These are phyloP conservation scores for Conger conger DNA, from an alignment of 2,113 vertebrate genomes.

Conservation along the genomic window DNA sequence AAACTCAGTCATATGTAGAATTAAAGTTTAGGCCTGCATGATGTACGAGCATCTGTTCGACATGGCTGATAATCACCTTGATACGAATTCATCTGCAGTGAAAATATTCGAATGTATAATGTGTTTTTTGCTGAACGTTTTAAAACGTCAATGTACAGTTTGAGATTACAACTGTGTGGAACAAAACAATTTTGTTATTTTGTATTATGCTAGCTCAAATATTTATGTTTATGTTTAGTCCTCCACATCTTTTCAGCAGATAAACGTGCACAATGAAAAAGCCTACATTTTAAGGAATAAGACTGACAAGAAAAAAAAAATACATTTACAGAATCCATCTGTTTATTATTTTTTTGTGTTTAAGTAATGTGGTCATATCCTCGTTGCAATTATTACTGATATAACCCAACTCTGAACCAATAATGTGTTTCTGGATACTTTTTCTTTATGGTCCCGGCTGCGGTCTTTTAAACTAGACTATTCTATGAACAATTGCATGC, in stretches of 20 bases:
- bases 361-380: too few relatives aligned
- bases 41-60: not conserved
- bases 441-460: not conserved
- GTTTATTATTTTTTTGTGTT: too few relatives aligned
- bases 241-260: not conserved
- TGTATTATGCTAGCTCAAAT: too few relatives aligned
- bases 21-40: not conserved
- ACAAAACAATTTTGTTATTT: not conserved
- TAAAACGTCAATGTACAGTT: not conserved
- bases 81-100: not conserved
- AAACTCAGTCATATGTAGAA: slow-evolving; percentile 1
- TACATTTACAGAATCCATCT: too few relatives aligned
- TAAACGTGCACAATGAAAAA: too few relatives aligned
- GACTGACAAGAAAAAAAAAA: too few relatives aligned
- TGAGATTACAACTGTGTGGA: not conserved
- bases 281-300: too few relatives aligned
- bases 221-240: not conserved
- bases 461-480: not conserved
- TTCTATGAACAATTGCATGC: slow-evolving; percentile 7
- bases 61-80: slow-evolving; percentile 1
- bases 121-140: not conserved
- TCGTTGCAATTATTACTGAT: not conserved
- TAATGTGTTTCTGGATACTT: not conserved
- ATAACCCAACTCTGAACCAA: not conserved
- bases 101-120: not conserved